phyloP scores from a whole-genome alignment of 2,113 vertebrate species.

The Struthidea cinerea region DNA sequence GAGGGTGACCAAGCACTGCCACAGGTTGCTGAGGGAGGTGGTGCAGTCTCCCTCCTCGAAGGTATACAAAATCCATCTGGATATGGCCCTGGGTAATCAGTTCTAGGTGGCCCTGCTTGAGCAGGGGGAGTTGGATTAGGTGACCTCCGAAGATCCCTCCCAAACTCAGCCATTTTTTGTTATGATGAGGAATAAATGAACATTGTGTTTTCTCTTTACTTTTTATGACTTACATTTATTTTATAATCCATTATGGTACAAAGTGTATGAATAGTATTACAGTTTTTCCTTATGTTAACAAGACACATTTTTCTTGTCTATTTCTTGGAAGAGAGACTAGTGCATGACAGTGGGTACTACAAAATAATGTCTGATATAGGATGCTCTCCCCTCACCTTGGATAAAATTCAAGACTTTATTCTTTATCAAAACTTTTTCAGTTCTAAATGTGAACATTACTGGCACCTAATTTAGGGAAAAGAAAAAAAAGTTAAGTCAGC shows the following conservation, averaged over 20 bases:
- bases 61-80: neutral
- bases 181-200: neutral
- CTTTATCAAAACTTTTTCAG: neutral
- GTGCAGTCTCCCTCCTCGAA: neutral
- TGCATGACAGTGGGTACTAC: neutral
- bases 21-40: neutral
- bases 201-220: neutral
- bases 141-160: neutral
- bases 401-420: neutral
- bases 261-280: neutral
- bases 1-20: rapidly evolving
- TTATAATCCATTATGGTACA: neutral
- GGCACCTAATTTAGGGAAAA: neutral
- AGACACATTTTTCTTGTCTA: neutral
- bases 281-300: neutral
- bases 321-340: neutral
- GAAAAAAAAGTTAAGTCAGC: neutral
- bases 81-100: neutral
- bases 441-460: neutral
- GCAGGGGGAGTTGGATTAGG: neutral
- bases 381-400: neutral
- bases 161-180: neutral
- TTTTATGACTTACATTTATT: neutral
- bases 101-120: neutral
- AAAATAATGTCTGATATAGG: neutral